Evolutionary conservation across 2,113 vertebrate species (phyloP).

Genomic region (Dipodomys merriami): DNA sequence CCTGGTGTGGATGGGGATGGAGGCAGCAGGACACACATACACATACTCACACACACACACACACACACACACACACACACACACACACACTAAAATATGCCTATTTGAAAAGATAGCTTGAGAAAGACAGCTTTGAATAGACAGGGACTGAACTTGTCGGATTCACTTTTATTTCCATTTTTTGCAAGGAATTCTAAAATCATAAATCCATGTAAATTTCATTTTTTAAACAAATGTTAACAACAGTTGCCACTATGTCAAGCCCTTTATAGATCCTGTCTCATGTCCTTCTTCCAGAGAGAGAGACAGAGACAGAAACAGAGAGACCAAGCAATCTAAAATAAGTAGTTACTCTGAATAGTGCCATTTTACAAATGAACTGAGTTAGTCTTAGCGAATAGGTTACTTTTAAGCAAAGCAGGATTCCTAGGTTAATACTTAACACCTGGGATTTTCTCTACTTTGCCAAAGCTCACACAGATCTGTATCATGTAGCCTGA

Average conservation of each 20-base stretch:
- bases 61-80: too few relatives aligned
- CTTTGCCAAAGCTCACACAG: not conserved
- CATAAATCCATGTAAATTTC: not conserved
- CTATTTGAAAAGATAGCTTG: not conserved
- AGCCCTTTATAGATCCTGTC: not conserved
- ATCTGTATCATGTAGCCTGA: not conserved
- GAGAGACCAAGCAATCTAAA: not conserved
- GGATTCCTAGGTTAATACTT: constrained; percentile 10
- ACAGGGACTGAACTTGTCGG: not conserved
- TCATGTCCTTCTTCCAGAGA: not conserved
- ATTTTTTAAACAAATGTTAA: not conserved
- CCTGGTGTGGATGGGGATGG: fast-evolving
- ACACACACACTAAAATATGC: not conserved
- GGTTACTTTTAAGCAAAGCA: not conserved
- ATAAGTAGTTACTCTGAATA: not conserved
- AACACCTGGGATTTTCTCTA: not conserved
- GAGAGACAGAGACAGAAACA: too few relatives aligned
- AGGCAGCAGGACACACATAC: not conserved
- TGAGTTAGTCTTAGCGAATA: not conserved
- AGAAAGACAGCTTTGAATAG: not conserved
- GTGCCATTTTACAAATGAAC: not conserved
- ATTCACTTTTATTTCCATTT: constrained; percentile 41
- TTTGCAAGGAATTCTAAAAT: not conserved
- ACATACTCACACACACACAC: not conserved
- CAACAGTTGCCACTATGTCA: not conserved